These are phyloP conservation scores for Cranoglanis bouderius DNA, from an alignment of 2,113 vertebrate genomes.

Conservation along the genomic window DNA sequence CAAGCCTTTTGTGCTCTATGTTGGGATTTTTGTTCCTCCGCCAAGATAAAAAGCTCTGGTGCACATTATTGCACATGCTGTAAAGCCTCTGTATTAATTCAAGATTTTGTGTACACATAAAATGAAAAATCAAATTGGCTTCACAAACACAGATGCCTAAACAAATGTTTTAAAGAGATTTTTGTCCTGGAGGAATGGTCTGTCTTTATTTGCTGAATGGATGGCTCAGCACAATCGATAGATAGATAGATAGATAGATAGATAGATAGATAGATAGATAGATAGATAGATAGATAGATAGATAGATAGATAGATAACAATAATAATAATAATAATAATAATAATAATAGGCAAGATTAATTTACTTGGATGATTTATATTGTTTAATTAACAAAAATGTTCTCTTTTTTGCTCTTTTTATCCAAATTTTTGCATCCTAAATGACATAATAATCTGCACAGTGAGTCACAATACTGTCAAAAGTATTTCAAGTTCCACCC, in stretches of 20 bases:
- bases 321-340: neutral
- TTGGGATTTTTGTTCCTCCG: constrained; percentile 28
- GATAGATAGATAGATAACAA: neutral
- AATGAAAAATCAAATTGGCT: constrained; percentile 16
- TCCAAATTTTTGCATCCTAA: neutral
- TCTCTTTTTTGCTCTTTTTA: neutral
- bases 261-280: neutral
- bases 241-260: neutral
- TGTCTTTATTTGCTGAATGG: neutral
- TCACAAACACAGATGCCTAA: neutral
- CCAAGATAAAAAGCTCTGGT: constrained; percentile 39
- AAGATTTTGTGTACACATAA: constrained; percentile 35
- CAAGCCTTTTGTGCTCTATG: constrained; percentile 1
- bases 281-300: neutral
- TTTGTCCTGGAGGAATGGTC: neutral
- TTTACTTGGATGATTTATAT: neutral
- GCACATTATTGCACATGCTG: constrained; percentile 27
- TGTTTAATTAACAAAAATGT: neutral
- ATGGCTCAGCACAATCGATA: neutral
- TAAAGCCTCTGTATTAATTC: constrained; percentile 33
- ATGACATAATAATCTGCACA: neutral
- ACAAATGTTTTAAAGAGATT: neutral
- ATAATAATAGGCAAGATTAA: neutral
- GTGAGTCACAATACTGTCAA: neutral
- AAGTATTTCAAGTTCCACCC: neutral